phyloP scores from a whole-genome alignment of 2,888 invertebrate genomes.

The Melanophora roralis region DNA sequence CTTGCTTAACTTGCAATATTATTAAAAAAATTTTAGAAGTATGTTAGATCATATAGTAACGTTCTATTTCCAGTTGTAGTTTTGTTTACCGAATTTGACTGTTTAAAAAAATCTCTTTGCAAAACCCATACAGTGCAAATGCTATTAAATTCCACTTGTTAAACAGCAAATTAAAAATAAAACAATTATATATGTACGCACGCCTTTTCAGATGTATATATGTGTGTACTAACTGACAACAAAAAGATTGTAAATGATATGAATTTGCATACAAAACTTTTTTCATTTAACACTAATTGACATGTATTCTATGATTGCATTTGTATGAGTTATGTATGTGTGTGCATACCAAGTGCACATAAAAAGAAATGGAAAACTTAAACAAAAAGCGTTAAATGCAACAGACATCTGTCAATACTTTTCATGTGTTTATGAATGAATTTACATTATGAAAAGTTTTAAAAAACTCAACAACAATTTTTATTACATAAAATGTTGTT shows the following conservation, averaged over 20 bases:
- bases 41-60: too few species aligned
- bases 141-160: not conserved
- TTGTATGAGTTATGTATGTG: conserved; percentile 4
- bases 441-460: conserved; percentile 37
- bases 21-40: too few species aligned
- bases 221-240: too few species aligned
- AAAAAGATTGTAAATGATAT: conserved; percentile 45
- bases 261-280: conserved; percentile 61
- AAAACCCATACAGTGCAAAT: too few species aligned
- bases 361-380: conserved; percentile 1
- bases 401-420: conserved; percentile 60
- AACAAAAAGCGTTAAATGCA: conserved; percentile 64
- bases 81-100: too few species aligned
- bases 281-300: conserved; percentile 62
- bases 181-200: not conserved
- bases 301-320: conserved; percentile 46
- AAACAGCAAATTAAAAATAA: conserved; percentile 3
- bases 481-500: not conserved
- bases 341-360: conserved; percentile 51
- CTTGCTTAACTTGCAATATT: too few species aligned
- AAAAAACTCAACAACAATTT: conserved; percentile 3
- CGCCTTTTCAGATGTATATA: too few species aligned
- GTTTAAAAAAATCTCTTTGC: too few species aligned
- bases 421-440: conserved; percentile 43
- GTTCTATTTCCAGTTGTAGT: too few species aligned